phyloP scores from a whole-genome alignment of 2,888 invertebrate genomes.

The Pardosa pseudoannulata region DNA sequence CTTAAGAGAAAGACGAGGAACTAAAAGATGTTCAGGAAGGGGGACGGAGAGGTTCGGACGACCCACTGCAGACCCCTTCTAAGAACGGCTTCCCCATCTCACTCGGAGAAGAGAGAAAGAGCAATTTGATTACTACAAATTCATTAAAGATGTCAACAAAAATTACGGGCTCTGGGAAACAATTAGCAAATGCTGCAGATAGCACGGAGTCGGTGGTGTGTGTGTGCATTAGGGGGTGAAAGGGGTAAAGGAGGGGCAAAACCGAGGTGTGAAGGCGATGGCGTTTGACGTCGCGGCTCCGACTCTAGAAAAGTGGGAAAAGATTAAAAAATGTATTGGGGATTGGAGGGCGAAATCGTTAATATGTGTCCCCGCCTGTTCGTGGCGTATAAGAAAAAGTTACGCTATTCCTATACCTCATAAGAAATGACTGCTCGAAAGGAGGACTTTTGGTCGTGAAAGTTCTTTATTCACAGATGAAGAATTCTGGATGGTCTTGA shows the following conservation, averaged over 20 bases:
- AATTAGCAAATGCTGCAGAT: conserved; percentile 66
- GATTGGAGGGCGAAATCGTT: too few species aligned
- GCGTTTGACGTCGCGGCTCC: conserved; percentile 66
- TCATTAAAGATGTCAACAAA: conserved; percentile 73
- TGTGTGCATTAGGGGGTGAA: conserved; percentile 3
- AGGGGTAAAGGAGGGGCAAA: neutral
- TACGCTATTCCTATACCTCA: too few species aligned
- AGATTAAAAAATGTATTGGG: too few species aligned
- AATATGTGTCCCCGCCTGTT: too few species aligned
- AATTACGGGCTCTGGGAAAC: conserved; percentile 56
- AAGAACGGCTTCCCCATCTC: neutral
- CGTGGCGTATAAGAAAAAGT: too few species aligned
- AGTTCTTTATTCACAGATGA: too few species aligned
- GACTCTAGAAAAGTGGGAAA: too few species aligned
- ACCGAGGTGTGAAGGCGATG: conserved; percentile 31
- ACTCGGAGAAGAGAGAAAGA: conserved; percentile 25
- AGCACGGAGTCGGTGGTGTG: neutral
- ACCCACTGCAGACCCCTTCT: neutral
- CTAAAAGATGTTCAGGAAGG: neutral
- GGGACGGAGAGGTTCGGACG: conserved; percentile 1
- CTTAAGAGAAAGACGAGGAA: conserved; percentile 17
- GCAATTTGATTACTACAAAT: conserved; percentile 72
- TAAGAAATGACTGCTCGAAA: too few species aligned
- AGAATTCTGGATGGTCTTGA: too few species aligned
- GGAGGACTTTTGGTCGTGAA: too few species aligned